Conservation (phyloP, 2,888 invertebrate genomes). For the Galeopsomyia nigrocyanea region DNA sequence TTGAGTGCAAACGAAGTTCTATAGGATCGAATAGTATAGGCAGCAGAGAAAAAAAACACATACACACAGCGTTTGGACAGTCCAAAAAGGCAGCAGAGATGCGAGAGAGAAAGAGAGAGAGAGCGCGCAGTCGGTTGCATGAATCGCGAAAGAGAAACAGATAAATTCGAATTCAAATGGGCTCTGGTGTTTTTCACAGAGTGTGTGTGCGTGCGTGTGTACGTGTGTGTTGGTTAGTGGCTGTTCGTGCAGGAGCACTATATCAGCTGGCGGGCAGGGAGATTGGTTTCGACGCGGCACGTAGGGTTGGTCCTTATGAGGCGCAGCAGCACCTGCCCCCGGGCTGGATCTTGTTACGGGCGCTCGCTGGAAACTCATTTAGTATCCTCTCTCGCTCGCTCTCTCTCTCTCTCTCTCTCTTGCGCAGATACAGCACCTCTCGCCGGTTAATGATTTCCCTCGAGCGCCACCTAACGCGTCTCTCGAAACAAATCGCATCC, state of each 20-base stretch:
- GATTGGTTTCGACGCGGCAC: conserved; percentile 41
- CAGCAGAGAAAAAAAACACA: too few relatives aligned
- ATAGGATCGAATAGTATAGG: too few relatives aligned
- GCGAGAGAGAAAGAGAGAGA: neutral
- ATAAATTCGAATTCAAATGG: conserved; percentile 30
- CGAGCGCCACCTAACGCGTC: conserved; percentile 9
- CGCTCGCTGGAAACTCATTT: conserved; percentile 51
- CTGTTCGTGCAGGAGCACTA: conserved; percentile 4
- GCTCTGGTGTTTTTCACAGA: neutral
- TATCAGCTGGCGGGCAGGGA: conserved; percentile 31
- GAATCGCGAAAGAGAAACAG: neutral
- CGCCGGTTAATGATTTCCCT: conserved; percentile 23
- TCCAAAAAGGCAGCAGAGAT: neutral
- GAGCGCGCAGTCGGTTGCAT: too few relatives aligned
- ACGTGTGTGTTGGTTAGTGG: neutral
- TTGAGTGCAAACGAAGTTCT: too few relatives aligned
- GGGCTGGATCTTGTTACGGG: conserved; percentile 50
- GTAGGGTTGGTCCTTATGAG: conserved; percentile 29
- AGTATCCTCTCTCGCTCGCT: conserved; percentile 41
- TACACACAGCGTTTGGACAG: too few relatives aligned
- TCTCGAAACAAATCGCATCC: conserved; percentile 30
- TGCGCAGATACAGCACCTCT: neutral
- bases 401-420: neutral
- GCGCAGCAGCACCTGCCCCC: conserved; percentile 48
- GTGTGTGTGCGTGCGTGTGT: neutral